Conservation (phyloP, 2,113 vertebrate genomes). For the Sapajus apella region DNA sequence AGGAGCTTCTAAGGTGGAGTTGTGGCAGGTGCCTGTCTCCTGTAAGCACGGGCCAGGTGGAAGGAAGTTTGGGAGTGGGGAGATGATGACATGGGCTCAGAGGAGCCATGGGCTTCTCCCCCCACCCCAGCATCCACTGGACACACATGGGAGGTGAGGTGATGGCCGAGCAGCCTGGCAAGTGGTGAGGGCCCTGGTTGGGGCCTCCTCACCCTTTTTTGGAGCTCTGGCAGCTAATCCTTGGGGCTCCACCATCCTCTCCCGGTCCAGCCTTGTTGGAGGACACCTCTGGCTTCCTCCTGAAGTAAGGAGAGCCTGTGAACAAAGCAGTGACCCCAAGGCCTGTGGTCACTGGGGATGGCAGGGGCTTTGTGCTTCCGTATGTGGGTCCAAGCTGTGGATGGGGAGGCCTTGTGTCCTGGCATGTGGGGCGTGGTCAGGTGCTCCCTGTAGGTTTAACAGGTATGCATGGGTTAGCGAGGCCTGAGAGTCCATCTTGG, state of each 20-base stretch:
- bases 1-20: neutral
- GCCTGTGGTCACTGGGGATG: neutral
- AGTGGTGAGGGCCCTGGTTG: neutral
- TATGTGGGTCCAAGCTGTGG: neutral
- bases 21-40: neutral
- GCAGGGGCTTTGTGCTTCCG: neutral
- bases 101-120: neutral
- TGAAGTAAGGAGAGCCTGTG: neutral
- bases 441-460: neutral
- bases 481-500: neutral
- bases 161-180: neutral
- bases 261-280: accelerated
- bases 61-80: neutral
- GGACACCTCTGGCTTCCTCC: neutral
- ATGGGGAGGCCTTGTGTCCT: neutral
- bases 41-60: neutral
- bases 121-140: too few species aligned
- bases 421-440: neutral
- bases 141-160: neutral
- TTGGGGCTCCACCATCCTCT: neutral
- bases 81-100: neutral
- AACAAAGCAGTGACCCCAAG: too few species aligned
- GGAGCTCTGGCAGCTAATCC: neutral
- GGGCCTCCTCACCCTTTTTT: neutral
- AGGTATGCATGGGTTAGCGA: neutral